Evolutionary conservation across 2,113 vertebrate species (phyloP).

Genomic region (Pyxicephalus adspersus): DNA sequence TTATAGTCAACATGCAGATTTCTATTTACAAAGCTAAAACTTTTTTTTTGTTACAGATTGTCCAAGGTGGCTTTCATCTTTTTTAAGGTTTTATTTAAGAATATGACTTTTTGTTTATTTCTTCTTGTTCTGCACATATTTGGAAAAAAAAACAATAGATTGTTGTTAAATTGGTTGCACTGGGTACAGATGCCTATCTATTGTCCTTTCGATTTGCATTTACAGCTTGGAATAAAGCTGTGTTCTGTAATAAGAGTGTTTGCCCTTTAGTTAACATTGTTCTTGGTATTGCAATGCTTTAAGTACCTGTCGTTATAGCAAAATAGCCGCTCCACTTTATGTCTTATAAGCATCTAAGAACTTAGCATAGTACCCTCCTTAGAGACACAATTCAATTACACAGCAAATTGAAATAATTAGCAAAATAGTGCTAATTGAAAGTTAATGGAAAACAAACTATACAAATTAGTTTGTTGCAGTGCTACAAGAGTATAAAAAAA

Average conservation of each 20-base stretch:
- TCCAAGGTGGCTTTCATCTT: not conserved
- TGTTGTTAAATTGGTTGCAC: slow-evolving; percentile 36
- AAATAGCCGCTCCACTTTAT: slow-evolving; percentile 18
- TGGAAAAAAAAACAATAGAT: not conserved
- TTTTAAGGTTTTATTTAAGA: slow-evolving; percentile 11
- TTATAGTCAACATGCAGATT: too few relatives aligned
- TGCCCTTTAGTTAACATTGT: slow-evolving; percentile 45
- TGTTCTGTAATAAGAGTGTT: slow-evolving; percentile 1
- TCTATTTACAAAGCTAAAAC: too few relatives aligned
- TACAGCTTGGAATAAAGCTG: slow-evolving; percentile 8
- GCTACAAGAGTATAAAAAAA: slow-evolving; percentile 17
- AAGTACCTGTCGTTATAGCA: slow-evolving; percentile 39
- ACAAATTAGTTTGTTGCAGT: slow-evolving; percentile 40
- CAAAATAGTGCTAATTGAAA: slow-evolving; percentile 75
- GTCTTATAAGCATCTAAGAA: slow-evolving; percentile 17
- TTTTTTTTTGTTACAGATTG: not conserved
- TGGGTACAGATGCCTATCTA: slow-evolving; percentile 10
- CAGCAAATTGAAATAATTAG: slow-evolving; percentile 75
- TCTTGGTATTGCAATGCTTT: slow-evolving; percentile 8
- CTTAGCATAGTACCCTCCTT: slow-evolving; percentile 67
- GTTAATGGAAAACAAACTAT: slow-evolving; percentile 81
- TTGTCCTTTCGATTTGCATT: slow-evolving; percentile 5
- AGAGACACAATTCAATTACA: slow-evolving; percentile 74
- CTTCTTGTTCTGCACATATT: not conserved
- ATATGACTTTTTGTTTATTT: not conserved